phyloP scores from a whole-genome alignment of 1,140 invertebrate species.

The Lucilia sericata region DNA sequence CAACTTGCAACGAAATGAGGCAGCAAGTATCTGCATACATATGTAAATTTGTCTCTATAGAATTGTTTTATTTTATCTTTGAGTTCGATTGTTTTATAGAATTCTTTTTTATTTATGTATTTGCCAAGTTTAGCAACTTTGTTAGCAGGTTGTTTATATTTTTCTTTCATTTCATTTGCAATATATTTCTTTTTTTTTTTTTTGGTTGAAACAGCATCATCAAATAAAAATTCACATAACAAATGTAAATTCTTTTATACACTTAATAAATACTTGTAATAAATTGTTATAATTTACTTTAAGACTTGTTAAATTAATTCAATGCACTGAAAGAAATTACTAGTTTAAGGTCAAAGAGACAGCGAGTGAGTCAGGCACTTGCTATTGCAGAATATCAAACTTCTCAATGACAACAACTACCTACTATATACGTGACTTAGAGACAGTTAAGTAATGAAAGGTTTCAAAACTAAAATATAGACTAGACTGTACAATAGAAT shows the following conservation, averaged over 20 bases:
- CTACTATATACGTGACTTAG: too few species aligned
- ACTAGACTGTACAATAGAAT: too few species aligned
- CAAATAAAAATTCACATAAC: conserved; percentile 4
- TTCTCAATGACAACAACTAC: too few species aligned
- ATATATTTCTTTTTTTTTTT: not conserved
- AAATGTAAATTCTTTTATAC: not conserved
- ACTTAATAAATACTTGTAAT: not conserved
- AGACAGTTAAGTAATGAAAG: too few species aligned
- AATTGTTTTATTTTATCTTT: not conserved
- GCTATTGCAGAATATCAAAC: too few species aligned
- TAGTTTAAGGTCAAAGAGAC: too few species aligned
- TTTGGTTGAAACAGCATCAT: not conserved
- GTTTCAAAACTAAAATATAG: too few species aligned
- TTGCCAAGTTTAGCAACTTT: conserved; percentile 11
- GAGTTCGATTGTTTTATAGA: not conserved
- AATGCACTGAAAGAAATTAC: too few species aligned
- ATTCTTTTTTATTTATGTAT: not conserved
- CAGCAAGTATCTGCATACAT: not conserved
- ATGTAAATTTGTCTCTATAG: not conserved
- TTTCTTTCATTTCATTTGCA: not conserved
- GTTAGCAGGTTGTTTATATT: not conserved
- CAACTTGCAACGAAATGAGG: not conserved
- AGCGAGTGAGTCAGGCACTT: too few species aligned
- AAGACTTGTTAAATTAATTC: not conserved
- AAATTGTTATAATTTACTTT: not conserved